A percentile compares a stretch with the other conserved stretches of the same genome.
Evolutionary conservation across 2,113 vertebrate genomes (phyloP).

Genomic region (Carassius auratus): DNA sequence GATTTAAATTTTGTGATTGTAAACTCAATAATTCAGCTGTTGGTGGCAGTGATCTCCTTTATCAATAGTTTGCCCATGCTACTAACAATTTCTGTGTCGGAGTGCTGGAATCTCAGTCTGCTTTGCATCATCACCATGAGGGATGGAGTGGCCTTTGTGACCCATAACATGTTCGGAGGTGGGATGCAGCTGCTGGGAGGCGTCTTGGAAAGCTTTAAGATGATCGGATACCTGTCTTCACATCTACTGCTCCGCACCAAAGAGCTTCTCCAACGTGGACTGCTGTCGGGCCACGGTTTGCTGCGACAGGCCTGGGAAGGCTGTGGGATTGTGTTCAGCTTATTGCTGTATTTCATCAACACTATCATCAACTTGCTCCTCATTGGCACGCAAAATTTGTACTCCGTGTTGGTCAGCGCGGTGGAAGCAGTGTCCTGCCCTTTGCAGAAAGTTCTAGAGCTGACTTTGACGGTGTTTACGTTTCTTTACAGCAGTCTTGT

Average conservation of each 20-base stretch:
- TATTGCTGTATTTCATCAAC: conserved; percentile 88
- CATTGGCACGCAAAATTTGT: conserved; percentile 85
- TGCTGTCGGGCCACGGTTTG: conserved; percentile 77
- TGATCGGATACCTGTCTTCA: conserved; percentile 82
- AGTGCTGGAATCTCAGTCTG: conserved; percentile 76
- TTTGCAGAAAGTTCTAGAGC: conserved; percentile 76
- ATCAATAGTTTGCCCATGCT: conserved; percentile 78
- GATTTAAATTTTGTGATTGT: conserved; percentile 90
- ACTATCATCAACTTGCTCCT: conserved; percentile 88
- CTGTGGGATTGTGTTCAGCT: conserved; percentile 81
- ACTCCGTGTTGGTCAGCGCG: conserved; percentile 71
- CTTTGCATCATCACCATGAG: conserved; percentile 67
- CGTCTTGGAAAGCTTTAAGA: conserved; percentile 85
- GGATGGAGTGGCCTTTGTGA: conserved; percentile 68
- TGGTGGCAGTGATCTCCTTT: conserved; percentile 77
- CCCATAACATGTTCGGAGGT: conserved; percentile 68
- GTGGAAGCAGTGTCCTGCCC: conserved; percentile 81
- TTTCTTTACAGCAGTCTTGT: conserved; percentile 86
- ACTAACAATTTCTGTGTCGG: conserved; percentile 66
- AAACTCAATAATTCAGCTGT: conserved; percentile 79
- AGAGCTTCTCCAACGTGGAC: conserved; percentile 81
- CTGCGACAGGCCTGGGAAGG: conserved; percentile 80
- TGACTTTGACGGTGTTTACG: conserved; percentile 78
- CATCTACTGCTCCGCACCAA: conserved; percentile 81
- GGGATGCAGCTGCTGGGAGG: conserved; percentile 75